Conservation (phyloP, 2,888 invertebrate species). For the Lochmaea crataegi region DNA sequence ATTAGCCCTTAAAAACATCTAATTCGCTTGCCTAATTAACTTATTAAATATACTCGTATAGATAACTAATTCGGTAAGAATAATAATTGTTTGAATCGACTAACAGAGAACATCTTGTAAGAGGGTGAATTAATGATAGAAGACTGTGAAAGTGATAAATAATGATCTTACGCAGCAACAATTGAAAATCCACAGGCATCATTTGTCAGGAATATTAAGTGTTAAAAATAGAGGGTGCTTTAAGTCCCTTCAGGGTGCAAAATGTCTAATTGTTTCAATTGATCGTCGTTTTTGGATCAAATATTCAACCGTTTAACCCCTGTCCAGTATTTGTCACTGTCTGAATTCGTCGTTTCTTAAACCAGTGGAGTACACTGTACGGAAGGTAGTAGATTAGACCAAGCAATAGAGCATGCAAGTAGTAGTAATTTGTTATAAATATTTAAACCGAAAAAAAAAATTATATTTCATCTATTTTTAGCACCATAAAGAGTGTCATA, state of each 20-base stretch:
- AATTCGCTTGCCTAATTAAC: not conserved
- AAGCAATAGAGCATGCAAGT: too few relatives aligned
- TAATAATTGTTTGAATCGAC: conserved; percentile 28
- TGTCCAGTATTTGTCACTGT: conserved; percentile 64
- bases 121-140: conserved; percentile 48
- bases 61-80: conserved; percentile 19
- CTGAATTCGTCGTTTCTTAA: conserved; percentile 57
- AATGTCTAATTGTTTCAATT: conserved; percentile 62
- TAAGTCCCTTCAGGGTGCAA: conserved; percentile 60
- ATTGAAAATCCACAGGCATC: conserved; percentile 53
- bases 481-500: not conserved
- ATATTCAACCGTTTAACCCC: conserved; percentile 60
- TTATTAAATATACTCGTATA: not conserved
- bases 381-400: not conserved
- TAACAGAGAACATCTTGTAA: conserved; percentile 26
- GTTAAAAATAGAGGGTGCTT: conserved; percentile 60
- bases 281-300: conserved; percentile 63
- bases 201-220: conserved; percentile 67
- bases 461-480: not conserved
- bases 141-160: conserved; percentile 47
- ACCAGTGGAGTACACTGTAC: not conserved
- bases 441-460: too few relatives aligned
- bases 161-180: conserved; percentile 51
- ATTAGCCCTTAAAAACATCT: not conserved
- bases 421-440: too few relatives aligned